These are phyloP conservation scores for Dendrocopos noguchii DNA, from an alignment of 2,113 vertebrate species.

Conservation along the genomic window DNA sequence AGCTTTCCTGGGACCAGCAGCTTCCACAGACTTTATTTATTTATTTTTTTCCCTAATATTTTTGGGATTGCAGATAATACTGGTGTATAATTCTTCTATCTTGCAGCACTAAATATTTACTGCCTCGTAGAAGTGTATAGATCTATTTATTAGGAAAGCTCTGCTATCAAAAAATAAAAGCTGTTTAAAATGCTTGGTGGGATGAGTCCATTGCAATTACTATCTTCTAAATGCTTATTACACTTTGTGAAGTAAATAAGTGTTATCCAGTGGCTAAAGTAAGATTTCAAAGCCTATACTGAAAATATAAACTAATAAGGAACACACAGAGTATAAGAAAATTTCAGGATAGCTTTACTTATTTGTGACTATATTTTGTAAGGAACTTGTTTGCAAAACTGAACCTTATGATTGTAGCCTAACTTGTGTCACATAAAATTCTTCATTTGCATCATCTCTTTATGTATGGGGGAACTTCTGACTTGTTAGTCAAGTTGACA, in stretches of 20 bases:
- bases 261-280: neutral
- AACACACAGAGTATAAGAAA: neutral
- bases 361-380: neutral
- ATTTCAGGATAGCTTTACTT: neutral
- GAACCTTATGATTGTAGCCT: neutral
- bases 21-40: too few relatives aligned
- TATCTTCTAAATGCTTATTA: conserved; percentile 25
- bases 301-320: neutral
- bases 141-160: neutral
- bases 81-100: neutral
- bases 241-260: neutral
- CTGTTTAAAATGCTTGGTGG: conserved; percentile 34
- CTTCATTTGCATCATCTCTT: neutral
- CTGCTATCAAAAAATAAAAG: conserved; percentile 5
- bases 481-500: neutral
- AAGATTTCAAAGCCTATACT: neutral
- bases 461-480: neutral
- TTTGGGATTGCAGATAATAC: neutral
- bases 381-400: neutral
- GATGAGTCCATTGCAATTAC: conserved; percentile 10
- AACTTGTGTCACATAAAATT: neutral
- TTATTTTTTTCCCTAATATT: too few relatives aligned
- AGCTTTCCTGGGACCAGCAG: neutral
- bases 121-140: neutral
- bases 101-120: neutral